Base-by-base conservation (phyloP, 2,888 invertebrate genomes). In the Vanessa cardui region DNA sequence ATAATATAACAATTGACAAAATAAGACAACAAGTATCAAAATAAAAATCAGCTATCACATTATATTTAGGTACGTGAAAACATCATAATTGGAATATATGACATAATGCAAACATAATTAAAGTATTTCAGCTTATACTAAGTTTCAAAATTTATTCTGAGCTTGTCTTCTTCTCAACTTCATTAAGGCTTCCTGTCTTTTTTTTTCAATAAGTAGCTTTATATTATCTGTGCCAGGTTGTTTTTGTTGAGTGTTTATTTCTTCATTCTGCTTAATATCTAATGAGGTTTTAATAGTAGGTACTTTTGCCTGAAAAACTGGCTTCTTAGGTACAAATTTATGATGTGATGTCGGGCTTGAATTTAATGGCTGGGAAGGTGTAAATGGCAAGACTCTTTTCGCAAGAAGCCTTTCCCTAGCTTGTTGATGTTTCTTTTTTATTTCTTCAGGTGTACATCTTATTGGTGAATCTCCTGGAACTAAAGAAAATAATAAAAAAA, bases 351-450 rank as follows among this genome's bases (percentile, higher is more conserved):
- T 64, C 58, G 75, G 64, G 49, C 74, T 70, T 54, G 76, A 77
- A 52, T 58, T 73, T 15, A 75, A 72, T 54, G 79, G 78, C 68
- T 87, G 86, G 69, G 86, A 76, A 61, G 82, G 75, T 61, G 90
- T 90, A 67, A 90, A 92, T 8, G 92, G 91, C 18, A 92, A 74
- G 9, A 85, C 83, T 61, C 90, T 83, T 80, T 94, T 95, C 1
- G 93, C 93, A 73, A 94, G 82, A 18, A 95, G 85, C 78, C 90
- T 94, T 76, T 94, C 94, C 80, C 93, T 87, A 1, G 95, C 95
- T 76, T 93, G 92, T 70, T 91, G 83, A 71, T 94, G 92, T 76
- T 95, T 95, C 76, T 86, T 93, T 79, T 94, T 94, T 61, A 95
- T 95, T 85, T 95, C 94, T 71, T 94, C 93, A 47, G 93, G 92